phyloP scores from a whole-genome alignment of 2,113 vertebrate genomes.

The Myanophis thanlyinensis region DNA sequence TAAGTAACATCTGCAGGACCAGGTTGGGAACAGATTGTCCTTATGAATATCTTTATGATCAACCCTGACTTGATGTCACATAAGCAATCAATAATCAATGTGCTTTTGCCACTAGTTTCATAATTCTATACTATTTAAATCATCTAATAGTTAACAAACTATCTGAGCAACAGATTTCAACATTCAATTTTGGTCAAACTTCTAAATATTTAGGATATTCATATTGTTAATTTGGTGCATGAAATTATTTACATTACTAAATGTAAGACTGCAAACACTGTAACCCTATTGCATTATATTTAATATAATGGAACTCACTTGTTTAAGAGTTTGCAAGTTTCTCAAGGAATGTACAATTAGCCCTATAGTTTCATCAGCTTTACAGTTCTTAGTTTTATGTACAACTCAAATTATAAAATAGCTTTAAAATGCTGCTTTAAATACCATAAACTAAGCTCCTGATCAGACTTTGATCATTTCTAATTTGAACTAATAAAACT shows the following conservation, averaged over 20 bases:
- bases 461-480: not conserved
- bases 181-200: not conserved
- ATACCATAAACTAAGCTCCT: not conserved
- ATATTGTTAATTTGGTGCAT: not conserved
- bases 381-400: not conserved
- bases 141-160: not conserved
- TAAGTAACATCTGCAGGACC: not conserved
- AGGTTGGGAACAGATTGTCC: not conserved
- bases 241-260: not conserved
- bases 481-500: not conserved
- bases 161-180: not conserved
- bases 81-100: not conserved
- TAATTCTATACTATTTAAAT: not conserved
- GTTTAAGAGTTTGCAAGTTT: not conserved
- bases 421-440: not conserved
- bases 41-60: not conserved
- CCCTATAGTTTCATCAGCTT: not conserved
- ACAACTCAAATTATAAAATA: not conserved
- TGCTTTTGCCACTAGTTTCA: not conserved
- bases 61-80: not conserved
- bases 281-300: not conserved
- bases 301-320: not conserved
- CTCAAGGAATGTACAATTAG: not conserved
- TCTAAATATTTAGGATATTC: not conserved
- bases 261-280: not conserved